Conservation (phyloP, 2,797 vertebrate genomes). For the Natrix natrix region DNA sequence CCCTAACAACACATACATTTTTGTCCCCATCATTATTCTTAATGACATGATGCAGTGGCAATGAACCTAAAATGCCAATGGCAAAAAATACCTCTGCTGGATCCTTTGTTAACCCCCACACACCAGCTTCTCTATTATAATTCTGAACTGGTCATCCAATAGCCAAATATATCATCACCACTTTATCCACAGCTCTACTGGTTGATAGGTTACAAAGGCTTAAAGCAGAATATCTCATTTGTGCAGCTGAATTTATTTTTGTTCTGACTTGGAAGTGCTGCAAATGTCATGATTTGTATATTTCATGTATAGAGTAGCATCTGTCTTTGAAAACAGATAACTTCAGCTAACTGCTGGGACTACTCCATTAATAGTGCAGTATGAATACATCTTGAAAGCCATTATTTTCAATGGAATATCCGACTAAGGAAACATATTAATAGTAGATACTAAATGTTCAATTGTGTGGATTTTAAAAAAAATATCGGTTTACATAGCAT, state of each 20-base stretch:
- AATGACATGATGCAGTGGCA: conserved; percentile 56
- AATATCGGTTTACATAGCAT: neutral
- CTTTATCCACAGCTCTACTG: conserved; percentile 34
- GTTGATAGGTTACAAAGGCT: conserved; percentile 36
- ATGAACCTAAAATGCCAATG: conserved; percentile 49
- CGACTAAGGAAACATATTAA: neutral
- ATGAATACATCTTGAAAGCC: neutral
- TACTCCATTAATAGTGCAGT: neutral
- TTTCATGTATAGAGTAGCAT: conserved; percentile 20
- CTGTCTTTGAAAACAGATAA: conserved; percentile 26
- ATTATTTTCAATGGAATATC: neutral
- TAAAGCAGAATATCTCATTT: conserved; percentile 42
- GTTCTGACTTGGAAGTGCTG: conserved; percentile 25
- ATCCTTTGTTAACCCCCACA: neutral
- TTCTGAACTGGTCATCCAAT: conserved; percentile 40
- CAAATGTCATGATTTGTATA: conserved; percentile 48
- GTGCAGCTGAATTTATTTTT: conserved; percentile 34
- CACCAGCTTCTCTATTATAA: conserved; percentile 9
- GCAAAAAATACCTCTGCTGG: conserved; percentile 37
- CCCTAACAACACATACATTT: conserved; percentile 45
- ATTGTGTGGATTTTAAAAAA: neutral
- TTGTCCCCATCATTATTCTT: conserved; percentile 28
- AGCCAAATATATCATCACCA: conserved; percentile 44
- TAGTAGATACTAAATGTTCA: neutral
- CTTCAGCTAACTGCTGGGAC: neutral